Base-by-base conservation (phyloP, 2,797 vertebrate genomes). In the Adrianichthys oophorus region DNA sequence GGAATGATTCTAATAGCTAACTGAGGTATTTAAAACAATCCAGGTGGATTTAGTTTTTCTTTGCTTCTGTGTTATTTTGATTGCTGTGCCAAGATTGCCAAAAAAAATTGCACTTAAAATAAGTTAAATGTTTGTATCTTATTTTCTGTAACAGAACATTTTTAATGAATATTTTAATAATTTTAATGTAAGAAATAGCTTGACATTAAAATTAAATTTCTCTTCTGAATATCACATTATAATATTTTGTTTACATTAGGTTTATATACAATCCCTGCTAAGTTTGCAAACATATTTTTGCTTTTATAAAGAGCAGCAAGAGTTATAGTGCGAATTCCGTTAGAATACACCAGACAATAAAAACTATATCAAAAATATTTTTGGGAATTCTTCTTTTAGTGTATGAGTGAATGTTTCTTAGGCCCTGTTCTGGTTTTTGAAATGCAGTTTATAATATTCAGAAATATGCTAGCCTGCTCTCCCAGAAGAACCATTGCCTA, bases 401-500 rank as follows among this genome's bases (percentile, higher is more conserved):
- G 13, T 40, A 23, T 59, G 16, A 59, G 29, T 70, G 49, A 78
- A 61, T 53, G 50, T 57, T 53, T 40, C 56, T 5, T 51, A 45
- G 23, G 19, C 32, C 64, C 18, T 51, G 46, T 75, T 44, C 53
- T 65, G 43, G 65, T 66, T 56, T 78, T 69, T 77, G 32, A 68
- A 82, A 83, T 76, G 72, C 75, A 85, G 89, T 89, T 80, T 86
- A 88, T 90, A 85, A 76, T 83, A 76, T 87, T 80, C 78, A 78
- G 88, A 89, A 89, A 85, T 86, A 84, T 83, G 80, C 72, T 78
- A 70, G 85, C 65, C 69, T 24, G 52, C 70, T 79, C 65, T 88
- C 84, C 84, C 78, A 61, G 54, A 79, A 82, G 86, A 85, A 65
- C 17, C 41, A 60, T 65, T 71, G 58, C 74, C 77, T 87, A 79